Percentiles rank a stretch among this genome's conserved stretches.
Evolutionary conservation across 2,797 vertebrate species (phyloP).

Genomic region (Eulemur mongoz): DNA sequence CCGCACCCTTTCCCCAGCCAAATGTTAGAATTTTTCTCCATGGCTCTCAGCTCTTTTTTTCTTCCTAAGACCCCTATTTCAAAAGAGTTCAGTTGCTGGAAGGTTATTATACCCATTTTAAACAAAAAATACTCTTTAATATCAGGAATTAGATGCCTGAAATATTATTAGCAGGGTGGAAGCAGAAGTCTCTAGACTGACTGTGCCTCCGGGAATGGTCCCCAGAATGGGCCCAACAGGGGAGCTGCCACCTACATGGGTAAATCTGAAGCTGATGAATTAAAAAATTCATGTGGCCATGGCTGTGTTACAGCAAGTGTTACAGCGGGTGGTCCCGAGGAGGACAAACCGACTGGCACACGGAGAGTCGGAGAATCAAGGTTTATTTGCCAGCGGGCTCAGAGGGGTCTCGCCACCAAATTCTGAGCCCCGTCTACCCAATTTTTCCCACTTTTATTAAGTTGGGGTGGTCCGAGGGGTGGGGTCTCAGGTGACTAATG

Average conservation of each 20-base stretch:
- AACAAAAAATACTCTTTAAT: neutral
- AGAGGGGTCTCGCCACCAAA: too few relatives aligned
- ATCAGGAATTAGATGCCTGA: neutral
- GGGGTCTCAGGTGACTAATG: too few relatives aligned
- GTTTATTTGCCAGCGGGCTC: too few relatives aligned
- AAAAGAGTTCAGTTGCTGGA: conserved; percentile 12
- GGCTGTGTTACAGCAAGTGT: neutral
- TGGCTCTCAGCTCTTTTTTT: neutral
- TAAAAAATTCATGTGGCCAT: neutral
- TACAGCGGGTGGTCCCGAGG: too few relatives aligned
- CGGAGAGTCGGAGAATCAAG: too few relatives aligned
- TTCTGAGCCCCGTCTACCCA: too few relatives aligned
- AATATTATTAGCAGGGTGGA: neutral
- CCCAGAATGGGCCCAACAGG: neutral
- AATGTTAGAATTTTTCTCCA: neutral
- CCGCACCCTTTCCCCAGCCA: neutral
- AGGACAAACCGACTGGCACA: too few relatives aligned
- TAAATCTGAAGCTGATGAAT: neutral
- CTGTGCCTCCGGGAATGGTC: neutral
- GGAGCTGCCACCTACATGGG: neutral
- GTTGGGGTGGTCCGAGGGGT: too few relatives aligned
- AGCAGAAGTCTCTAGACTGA: neutral
- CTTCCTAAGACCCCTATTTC: neutral
- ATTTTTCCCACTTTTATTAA: too few relatives aligned
- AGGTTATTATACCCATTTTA: neutral